Percentiles rank a stretch among this genome's conserved stretches.
Evolutionary conservation across 2,113 vertebrate species (phyloP).

Genomic region (Podiceps cristatus): DNA sequence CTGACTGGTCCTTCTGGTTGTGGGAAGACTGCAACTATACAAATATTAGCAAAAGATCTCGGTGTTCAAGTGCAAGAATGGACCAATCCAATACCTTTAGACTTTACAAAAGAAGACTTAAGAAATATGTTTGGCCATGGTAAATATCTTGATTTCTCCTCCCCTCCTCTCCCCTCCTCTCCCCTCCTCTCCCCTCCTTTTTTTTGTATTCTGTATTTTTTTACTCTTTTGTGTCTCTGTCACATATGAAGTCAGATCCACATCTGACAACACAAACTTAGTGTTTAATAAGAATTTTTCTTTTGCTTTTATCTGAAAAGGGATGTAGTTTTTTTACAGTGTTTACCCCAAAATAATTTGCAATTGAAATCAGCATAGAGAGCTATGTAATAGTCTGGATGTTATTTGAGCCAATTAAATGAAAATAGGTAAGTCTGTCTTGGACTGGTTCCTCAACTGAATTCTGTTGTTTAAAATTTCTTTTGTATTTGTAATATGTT

Average conservation of each 20-base stretch:
- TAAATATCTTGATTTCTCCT: slow-evolving; percentile 59
- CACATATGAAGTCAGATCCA: neutral
- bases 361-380: neutral
- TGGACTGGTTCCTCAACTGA: neutral
- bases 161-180: too few species aligned
- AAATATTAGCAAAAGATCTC: slow-evolving; percentile 83
- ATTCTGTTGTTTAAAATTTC: neutral
- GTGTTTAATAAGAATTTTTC: neutral
- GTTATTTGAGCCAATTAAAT: neutral
- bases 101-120: slow-evolving; percentile 80
- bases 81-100: slow-evolving; percentile 86
- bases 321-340: neutral
- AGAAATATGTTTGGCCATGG: slow-evolving; percentile 76
- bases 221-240: neutral
- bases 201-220: neutral
- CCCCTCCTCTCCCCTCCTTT: neutral
- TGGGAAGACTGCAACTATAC: slow-evolving; percentile 92
- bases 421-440: neutral
- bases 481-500: neutral
- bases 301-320: neutral
- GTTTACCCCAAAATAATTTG: neutral
- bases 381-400: neutral
- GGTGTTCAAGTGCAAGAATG: slow-evolving; percentile 90
- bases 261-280: too few species aligned
- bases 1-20: slow-evolving; percentile 92